phyloP scores from a whole-genome alignment of 2,888 invertebrate species.

The Agonopterix arenella region DNA sequence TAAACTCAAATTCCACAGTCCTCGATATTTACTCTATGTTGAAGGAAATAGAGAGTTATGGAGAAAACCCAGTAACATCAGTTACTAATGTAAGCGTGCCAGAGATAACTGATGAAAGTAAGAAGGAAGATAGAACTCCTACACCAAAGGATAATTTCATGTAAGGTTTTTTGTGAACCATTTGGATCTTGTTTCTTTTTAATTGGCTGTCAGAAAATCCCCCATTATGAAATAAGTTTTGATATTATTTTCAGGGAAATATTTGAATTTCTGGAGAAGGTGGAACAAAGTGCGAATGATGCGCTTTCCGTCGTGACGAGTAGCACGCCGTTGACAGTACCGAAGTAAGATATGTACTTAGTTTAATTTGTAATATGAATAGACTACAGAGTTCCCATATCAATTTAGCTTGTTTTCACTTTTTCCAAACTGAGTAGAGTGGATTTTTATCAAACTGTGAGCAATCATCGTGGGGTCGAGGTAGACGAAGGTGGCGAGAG shows the following conservation, averaged over 20 bases:
- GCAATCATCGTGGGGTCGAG: no score
- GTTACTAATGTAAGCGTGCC: constrained; percentile 24
- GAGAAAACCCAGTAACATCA: constrained; percentile 53
- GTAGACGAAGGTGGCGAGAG: no score
- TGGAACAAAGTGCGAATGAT: constrained; percentile 75
- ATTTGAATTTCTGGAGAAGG: constrained; percentile 80
- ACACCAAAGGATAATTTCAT: constrained; percentile 62
- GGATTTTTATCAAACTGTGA: no score
- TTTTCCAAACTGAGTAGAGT: no score
- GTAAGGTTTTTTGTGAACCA: constrained; percentile 30
- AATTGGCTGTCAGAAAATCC: no score
- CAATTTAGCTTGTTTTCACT: not conserved
- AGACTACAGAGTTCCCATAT: no score
- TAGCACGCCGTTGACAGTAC: constrained; percentile 52
- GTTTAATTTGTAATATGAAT: constrained; percentile 11
- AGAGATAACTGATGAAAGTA: constrained; percentile 26
- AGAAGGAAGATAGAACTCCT: constrained; percentile 5
- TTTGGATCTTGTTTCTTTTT: no score
- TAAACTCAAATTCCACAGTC: constrained; percentile 55
- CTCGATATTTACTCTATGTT: constrained; percentile 71
- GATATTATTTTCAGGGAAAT: constrained; percentile 71
- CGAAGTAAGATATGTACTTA: constrained; percentile 39
- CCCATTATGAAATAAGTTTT: no score
- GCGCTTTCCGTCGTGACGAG: constrained; percentile 61
- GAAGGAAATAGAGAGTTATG: constrained; percentile 68